Conservation (phyloP, 2,888 invertebrate genomes). For the Cheilosia scutellata region DNA sequence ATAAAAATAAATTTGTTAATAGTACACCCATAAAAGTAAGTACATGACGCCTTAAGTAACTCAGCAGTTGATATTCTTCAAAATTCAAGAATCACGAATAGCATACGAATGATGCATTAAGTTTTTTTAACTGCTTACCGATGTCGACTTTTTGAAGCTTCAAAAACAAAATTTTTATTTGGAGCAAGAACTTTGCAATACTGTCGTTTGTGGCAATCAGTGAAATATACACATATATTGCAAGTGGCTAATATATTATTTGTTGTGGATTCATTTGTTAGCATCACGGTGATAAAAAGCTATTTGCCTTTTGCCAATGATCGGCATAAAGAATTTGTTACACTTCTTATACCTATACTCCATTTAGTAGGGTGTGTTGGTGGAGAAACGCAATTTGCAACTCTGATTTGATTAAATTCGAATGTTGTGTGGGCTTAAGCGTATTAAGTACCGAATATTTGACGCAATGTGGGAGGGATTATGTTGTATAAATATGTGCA, state of each 20-base stretch:
- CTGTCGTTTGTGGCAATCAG: no score
- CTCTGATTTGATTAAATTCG: background rate
- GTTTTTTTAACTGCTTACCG: background rate
- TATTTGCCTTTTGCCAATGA: background rate
- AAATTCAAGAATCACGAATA: constrained; percentile 24
- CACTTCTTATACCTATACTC: background rate
- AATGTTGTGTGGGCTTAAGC: no score
- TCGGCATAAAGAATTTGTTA: constrained; percentile 17
- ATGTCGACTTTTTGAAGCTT: background rate
- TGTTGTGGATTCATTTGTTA: constrained; percentile 21
- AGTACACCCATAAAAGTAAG: background rate
- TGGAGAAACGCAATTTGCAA: background rate
- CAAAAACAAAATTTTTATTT: background rate
- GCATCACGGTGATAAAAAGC: constrained; percentile 27
- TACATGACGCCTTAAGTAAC: constrained; percentile 11
- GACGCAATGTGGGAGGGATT: no score
- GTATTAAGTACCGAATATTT: no score
- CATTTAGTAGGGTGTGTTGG: background rate
- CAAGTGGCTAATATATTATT: no score
- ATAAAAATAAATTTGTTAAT: constrained; percentile 10
- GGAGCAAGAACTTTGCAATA: background rate
- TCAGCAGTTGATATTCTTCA: constrained; percentile 13
- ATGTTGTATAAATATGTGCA: no score
- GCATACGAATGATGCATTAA: constrained; percentile 33
- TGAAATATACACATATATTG: no score